Evolutionary conservation across 2,797 vertebrate genomes (phyloP), one percentile per base, ranked within the genome.

Genomic region (Galago senegalensis): DNA sequence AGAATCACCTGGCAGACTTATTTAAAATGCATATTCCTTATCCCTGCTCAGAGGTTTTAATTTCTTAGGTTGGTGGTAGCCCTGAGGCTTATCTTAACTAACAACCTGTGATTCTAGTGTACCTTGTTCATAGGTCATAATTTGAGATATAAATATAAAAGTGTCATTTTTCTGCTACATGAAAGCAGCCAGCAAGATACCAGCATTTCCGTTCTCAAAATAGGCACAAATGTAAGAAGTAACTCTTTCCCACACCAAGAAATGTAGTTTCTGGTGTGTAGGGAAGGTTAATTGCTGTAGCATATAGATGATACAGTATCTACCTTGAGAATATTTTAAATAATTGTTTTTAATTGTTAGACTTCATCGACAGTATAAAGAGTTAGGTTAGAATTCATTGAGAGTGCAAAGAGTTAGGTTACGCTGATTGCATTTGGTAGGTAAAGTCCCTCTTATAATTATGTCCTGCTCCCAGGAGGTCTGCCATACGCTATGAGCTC

Each of bases 221-320:
- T 69, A 53, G 34, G 20, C 72, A 79, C 25, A 75, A 21, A 49
- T 83, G 1, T 87, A 70, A 90, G 76, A 87, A 85, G 60, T n/a
- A 89, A 58, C 46, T 93, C 46, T 14, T 69, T 93, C 34, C 87
- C 25, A 87, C 6, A 75, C n/a, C 60, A 93, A 88, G 29, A 91
- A 80, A 75, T 85, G 23, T 89, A 61, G 60, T 84, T 75, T 89
- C 34, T 81, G 29, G 4, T 56, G 2, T 65, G 46, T 17, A 29
- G 60, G 18, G 60, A 72, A 88, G 80, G 34, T 67, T 85, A 75
- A 88, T 85, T 95, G 29, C 56, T 88, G 61, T 11, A 63, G 23
- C 16, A 58, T 70, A 23, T 67, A 88, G 81, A 85, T 84, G 34
- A 70, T 67, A 83, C 7, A 88, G 31, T 91, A 60, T 53, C 43